Base-by-base conservation (phyloP, 2,797 vertebrate genomes). In the Lacerta bilineata region DNA sequence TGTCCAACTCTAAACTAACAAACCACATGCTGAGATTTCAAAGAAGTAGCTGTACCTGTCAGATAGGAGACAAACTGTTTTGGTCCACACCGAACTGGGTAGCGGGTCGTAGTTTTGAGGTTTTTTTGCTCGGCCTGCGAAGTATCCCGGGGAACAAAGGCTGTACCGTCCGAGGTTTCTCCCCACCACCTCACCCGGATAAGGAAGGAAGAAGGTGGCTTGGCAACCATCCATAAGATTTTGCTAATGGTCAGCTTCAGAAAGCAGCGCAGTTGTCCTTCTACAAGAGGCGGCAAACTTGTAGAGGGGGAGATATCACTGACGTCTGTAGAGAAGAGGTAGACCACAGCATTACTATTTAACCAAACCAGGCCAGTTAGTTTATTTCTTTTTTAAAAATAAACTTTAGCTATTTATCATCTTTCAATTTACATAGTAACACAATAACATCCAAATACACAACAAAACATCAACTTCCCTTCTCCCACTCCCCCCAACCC, bases 171-270 rank as follows among this genome's bases (percentile, higher is more conserved):
- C 5, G 98, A 97, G 0, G 97, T 98, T 92, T 99, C 99, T 4
- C 99, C 99, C 99, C 99, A 99, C 98, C 99, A 99, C 27, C 98
- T 97, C 87, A 99, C 94, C 91, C 98, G 96, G 84, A 99, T 94
- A 7, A 97, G 95, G 2, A 97, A 93, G 55, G 93, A 89, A 39
- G 95, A n/a, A 0, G 97, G 97, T 39, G 98, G 98, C 72, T 97
- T 98, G 66, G 96, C 90, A 59, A 97, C 93, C 0, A 96, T 98
- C 99, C 99, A 99, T 4, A 98, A 20, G 8, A 98, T 72, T 61
- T 97, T 97, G 95, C 96, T 96, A 84, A 99, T 75, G 0, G 97
- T 97, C 92, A 98, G 97, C 85, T 96, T 96, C 43, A 99, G 97
- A 93, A 99, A 98, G 94, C 98, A 98, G 88, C 98, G 98, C 61